phyloP scores from a whole-genome alignment of 2,113 vertebrate species.

The Tragelaphus imberbis region DNA sequence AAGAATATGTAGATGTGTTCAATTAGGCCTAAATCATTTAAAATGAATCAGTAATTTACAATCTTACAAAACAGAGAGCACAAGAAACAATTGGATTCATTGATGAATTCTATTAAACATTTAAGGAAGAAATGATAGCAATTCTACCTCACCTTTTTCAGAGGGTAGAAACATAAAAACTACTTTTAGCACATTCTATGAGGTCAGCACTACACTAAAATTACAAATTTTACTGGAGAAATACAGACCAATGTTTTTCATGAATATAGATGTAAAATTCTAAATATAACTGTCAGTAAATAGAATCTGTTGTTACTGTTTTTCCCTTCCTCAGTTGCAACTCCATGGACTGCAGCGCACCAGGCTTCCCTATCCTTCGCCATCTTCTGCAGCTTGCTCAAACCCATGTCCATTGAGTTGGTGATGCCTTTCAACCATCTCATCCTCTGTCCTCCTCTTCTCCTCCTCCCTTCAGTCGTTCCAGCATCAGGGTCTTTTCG shows the following conservation, averaged over 20 bases:
- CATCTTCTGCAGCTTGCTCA: background rate
- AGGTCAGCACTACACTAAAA: background rate
- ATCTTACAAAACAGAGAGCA: background rate
- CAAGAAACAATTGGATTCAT: background rate
- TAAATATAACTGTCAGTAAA: background rate
- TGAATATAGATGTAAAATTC: background rate
- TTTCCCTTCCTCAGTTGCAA: background rate
- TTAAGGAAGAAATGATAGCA: background rate
- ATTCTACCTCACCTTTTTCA: background rate
- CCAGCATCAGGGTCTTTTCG: background rate
- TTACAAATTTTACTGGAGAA: rapidly evolving
- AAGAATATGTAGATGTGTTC: background rate
- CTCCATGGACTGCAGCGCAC: background rate
- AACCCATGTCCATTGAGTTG: background rate
- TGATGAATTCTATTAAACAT: background rate
- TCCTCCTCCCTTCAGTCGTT: background rate
- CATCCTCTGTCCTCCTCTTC: background rate
- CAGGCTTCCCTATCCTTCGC: background rate
- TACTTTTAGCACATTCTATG: background rate
- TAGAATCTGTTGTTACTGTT: background rate
- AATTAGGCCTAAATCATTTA: background rate
- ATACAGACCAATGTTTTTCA: background rate
- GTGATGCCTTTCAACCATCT: background rate
- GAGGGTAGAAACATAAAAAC: background rate
- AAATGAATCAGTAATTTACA: background rate